Evolutionary conservation across 37 sponge, comb jelly and placozoan genomes (phyloP), one percentile per base, ranked within the genome.

Genomic region (Aphrocallistes beatrix): DNA sequence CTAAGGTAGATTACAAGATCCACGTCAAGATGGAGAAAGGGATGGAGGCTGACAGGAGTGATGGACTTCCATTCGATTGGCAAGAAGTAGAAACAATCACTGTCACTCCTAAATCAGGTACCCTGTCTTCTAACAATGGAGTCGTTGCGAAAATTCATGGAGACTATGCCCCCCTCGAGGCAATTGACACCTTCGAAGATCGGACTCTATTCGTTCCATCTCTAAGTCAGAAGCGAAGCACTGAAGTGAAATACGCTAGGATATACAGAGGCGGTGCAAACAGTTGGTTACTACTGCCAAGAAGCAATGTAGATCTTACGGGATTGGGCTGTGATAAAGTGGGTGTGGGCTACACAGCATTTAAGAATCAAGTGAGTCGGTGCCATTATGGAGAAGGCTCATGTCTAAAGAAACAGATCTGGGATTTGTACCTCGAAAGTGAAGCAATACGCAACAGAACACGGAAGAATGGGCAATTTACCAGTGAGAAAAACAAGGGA

Each of bases 161-260:
- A 60, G 75, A 60, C n/a, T 60, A 60, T 13, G 75, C 75, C 3
- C 75, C 75, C 3, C 10, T 60, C 3, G 8, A 19, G 3, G 75
- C 75, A 13, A 60, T 60, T 32, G 75, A 60, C n/a, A 60, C 75
- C 3, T 60, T 60, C n/a, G 75, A 60, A 60, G 75, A 60, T 60
- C 10, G 75, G n/a, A 60, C n/a, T 6, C 34, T 60, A 19, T 60
- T 60, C 75, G 75, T 60, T 3, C 75, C 75, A 19, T 60, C 75
- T 19, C 75, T 28, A 3, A 60, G 75, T 60, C 75, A 60, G 75
- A 60, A 28, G 75, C 25, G 75, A 28, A 60, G n/a, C n/a, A 60
- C 75, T 28, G 3, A 13, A 3, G 32, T 19, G 6, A 28, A 60
- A 6, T 60, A 60, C 34, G 25, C 75, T 13, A 60, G 75, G 75